These are phyloP conservation scores for Misgurnus anguillicaudatus DNA, from an alignment of 2,113 vertebrate species.

Conservation along the genomic window DNA sequence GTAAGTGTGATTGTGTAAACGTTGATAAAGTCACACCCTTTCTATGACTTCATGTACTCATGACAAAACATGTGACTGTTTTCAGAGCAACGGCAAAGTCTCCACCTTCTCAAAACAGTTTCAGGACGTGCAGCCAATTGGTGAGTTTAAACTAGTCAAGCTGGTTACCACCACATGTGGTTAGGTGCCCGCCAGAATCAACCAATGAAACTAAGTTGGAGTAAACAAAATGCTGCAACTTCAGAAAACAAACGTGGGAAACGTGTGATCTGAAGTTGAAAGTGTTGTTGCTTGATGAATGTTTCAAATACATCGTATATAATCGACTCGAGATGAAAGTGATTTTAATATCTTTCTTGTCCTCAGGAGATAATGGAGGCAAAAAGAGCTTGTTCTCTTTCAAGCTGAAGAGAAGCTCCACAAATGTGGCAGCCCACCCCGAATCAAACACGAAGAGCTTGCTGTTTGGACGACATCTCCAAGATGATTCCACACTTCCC, in stretches of 20 bases:
- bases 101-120: constrained; percentile 59
- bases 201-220: constrained; percentile 29
- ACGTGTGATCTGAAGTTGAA: neutral
- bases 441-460: constrained; percentile 67
- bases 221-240: neutral
- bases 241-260: constrained; percentile 3
- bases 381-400: constrained; percentile 77
- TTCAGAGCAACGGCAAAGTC: constrained; percentile 78
- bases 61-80: constrained; percentile 62
- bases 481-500: constrained; percentile 77
- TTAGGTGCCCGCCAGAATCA: constrained; percentile 30
- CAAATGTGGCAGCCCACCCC: constrained; percentile 62
- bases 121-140: constrained; percentile 76
- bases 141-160: constrained; percentile 82
- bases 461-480: constrained; percentile 85
- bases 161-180: constrained; percentile 32
- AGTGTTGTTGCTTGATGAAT: neutral
- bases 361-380: constrained; percentile 70
- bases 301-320: no score
- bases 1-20: neutral
- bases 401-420: constrained; percentile 70
- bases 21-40: neutral
- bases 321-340: no score
- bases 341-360: neutral
- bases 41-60: constrained; percentile 26